Evolutionary conservation across 30 jellyfish, hydroid and myxozoan species (phyloP).

Genomic region (Aurelia sp.): DNA sequence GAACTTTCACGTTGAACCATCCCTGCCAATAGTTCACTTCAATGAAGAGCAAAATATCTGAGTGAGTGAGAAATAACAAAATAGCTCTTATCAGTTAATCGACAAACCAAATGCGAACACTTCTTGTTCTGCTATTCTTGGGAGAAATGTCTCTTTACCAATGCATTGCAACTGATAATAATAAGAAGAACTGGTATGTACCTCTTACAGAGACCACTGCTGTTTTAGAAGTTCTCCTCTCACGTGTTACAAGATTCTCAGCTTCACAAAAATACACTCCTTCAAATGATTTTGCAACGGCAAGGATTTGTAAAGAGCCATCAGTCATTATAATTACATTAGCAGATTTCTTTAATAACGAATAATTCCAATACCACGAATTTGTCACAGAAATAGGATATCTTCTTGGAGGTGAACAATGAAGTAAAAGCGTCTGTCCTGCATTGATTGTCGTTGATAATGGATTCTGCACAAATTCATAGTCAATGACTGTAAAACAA

Average conservation of each 20-base stretch:
- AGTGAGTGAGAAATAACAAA: too few species aligned
- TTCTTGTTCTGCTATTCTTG: too few species aligned
- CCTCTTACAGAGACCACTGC: constrained; percentile 75
- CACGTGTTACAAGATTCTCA: constrained; percentile 48
- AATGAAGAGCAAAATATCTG: too few species aligned
- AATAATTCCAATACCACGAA: constrained; percentile 63
- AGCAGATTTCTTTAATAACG: neutral
- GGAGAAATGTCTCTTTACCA: too few species aligned
- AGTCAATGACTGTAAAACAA: constrained; percentile 61
- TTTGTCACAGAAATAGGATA: constrained; percentile 46
- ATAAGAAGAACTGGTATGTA: constrained; percentile 15
- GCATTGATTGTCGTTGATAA: constrained; percentile 5
- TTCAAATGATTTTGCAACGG: constrained; percentile 15
- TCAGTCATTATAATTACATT: constrained; percentile 8
- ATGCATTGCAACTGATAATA: neutral
- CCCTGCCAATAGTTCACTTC: too few species aligned
- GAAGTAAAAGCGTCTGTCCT: constrained; percentile 38
- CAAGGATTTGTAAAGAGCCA: constrained; percentile 31
- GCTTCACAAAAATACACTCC: constrained; percentile 81
- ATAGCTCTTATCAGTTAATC: too few species aligned
- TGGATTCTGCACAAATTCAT: constrained; percentile 55
- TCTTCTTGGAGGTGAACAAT: constrained; percentile 76
- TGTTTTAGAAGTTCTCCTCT: constrained; percentile 61
- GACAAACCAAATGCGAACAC: too few species aligned
- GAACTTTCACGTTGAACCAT: too few species aligned